Percentiles rank a stretch among this genome's conserved stretches.
phyloP scores from a whole-genome alignment of 2,888 invertebrate genomes.

The Brachyptera risi region DNA sequence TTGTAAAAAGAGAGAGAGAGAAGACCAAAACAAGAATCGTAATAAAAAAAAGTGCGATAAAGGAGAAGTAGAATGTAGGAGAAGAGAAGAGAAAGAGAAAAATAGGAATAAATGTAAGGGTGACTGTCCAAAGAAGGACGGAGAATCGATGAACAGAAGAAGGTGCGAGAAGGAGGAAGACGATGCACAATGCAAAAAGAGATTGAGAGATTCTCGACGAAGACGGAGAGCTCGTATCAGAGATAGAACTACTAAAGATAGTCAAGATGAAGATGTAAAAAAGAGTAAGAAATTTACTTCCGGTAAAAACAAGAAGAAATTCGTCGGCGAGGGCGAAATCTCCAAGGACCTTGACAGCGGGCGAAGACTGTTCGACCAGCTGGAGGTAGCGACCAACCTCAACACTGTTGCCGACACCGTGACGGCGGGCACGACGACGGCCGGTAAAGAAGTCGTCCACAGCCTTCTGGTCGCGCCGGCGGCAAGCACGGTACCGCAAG shows the following conservation, averaged over 20 bases:
- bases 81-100: neutral
- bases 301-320: slow-evolving; percentile 5
- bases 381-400: slow-evolving; percentile 5
- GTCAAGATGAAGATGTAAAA: slow-evolving; percentile 4
- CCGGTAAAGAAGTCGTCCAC: neutral
- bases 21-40: neutral
- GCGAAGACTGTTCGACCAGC: neutral
- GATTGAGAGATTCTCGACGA: slow-evolving; percentile 30
- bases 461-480: neutral
- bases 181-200: slow-evolving; percentile 28
- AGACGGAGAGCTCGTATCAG: slow-evolving; percentile 1
- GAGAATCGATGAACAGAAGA: slow-evolving; percentile 39
- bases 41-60: slow-evolving; percentile 12
- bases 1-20: slow-evolving; percentile 6
- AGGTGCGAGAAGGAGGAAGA: slow-evolving; percentile 47
- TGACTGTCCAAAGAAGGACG: slow-evolving; percentile 44
- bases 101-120: neutral
- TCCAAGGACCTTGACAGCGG: neutral
- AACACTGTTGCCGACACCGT: slow-evolving; percentile 8
- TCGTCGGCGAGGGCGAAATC: slow-evolving; percentile 10
- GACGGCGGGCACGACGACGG: slow-evolving; percentile 32
- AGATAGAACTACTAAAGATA: neutral
- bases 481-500: neutral
- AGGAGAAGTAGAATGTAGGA: neutral
- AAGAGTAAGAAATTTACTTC: slow-evolving; percentile 7